Evolutionary conservation across 2,113 vertebrate species (phyloP).

Genomic region (Psettodes erumei): DNA sequence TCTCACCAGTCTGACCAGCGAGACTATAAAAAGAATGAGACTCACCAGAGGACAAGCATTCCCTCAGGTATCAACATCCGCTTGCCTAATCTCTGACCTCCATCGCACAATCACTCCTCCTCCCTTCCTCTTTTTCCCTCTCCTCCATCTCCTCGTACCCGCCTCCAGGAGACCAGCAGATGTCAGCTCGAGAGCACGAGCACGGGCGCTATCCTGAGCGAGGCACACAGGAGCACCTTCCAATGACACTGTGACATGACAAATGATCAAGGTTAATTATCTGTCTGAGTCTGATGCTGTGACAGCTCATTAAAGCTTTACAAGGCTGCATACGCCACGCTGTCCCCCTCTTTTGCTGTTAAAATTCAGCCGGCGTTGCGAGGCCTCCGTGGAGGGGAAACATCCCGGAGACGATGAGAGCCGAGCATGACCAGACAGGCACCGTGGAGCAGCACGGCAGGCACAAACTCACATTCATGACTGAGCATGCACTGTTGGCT

Average conservation of each 20-base stretch:
- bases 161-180: slow-evolving; percentile 8
- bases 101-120: slow-evolving; percentile 52
- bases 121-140: slow-evolving; percentile 30
- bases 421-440: slow-evolving; percentile 55
- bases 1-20: slow-evolving; percentile 15
- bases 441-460: background rate
- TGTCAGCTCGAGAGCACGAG: slow-evolving; percentile 9
- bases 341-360: slow-evolving; percentile 1
- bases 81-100: slow-evolving; percentile 60
- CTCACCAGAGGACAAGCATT: slow-evolving; percentile 65
- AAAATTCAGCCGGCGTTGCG: slow-evolving; percentile 1
- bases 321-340: slow-evolving; percentile 24
- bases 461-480: slow-evolving; percentile 40
- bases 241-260: slow-evolving; percentile 40
- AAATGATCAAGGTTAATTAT: slow-evolving; percentile 64
- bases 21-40: slow-evolving; percentile 68
- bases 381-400: slow-evolving; percentile 23
- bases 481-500: slow-evolving; percentile 18
- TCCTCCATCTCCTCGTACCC: slow-evolving; percentile 48
- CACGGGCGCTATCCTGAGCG: background rate
- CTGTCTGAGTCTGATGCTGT: slow-evolving; percentile 20
- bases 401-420: slow-evolving; percentile 25
- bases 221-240: background rate
- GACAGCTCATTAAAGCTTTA: slow-evolving; percentile 59
- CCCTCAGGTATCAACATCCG: slow-evolving; percentile 72